Percentiles rank a stretch among this genome's conserved stretches.
Evolutionary conservation across 2,113 vertebrate genomes (phyloP).

Genomic region (Periophthalmus modestus): DNA sequence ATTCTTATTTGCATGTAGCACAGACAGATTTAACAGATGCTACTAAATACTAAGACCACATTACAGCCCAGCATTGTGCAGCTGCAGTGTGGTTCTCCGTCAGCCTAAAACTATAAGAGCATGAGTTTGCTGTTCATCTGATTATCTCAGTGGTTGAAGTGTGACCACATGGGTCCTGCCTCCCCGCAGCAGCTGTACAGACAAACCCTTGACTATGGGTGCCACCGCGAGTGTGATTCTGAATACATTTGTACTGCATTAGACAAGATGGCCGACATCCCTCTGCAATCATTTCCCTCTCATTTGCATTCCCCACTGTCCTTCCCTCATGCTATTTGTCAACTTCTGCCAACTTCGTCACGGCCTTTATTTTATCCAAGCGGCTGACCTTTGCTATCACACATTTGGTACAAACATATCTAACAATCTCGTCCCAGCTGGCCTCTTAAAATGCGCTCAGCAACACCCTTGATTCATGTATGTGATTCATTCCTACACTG

Average conservation of each 20-base stretch:
- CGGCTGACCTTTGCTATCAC: constrained; percentile 13
- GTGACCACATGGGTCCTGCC: constrained; percentile 62
- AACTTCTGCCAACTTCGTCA: constrained; percentile 25
- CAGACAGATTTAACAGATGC: neutral
- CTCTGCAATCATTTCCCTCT: constrained; percentile 25
- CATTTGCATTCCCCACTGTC: constrained; percentile 45
- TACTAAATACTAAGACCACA: neutral
- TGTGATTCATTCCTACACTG: constrained; percentile 55
- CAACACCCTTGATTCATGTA: constrained; percentile 55
- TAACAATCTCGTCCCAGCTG: constrained; percentile 48
- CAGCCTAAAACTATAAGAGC: neutral
- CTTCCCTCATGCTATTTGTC: constrained; percentile 28
- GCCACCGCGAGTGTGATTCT: constrained; percentile 62
- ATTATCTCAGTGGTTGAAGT: constrained; percentile 7
- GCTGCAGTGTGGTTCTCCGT: neutral
- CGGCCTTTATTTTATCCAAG: neutral
- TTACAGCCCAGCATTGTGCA: neutral
- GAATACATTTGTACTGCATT: constrained; percentile 65
- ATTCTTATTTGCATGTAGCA: neutral
- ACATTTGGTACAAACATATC: constrained; percentile 12
- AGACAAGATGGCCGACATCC: constrained; percentile 57
- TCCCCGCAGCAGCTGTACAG: constrained; percentile 63
- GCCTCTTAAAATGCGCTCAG: constrained; percentile 41
- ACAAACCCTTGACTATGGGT: constrained; percentile 56
- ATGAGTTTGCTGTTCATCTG: neutral